Percentiles rank a stretch among this genome's conserved stretches.
Conservation (phyloP, 2,888 invertebrate genomes). For the Chorisops tibialis region DNA sequence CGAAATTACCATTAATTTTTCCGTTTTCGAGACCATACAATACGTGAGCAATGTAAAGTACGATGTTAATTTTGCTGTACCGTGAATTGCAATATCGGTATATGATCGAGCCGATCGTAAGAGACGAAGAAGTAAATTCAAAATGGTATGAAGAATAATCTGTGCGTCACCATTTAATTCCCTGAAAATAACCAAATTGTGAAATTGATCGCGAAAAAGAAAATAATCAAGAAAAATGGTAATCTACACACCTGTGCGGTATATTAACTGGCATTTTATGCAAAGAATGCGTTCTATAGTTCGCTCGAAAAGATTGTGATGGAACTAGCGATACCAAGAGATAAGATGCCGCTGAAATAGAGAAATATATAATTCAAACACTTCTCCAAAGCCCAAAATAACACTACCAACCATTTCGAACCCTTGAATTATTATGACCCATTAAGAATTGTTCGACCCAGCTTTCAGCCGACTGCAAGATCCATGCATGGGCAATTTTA, state of each 20-base stretch:
- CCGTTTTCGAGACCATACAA: constrained; percentile 84
- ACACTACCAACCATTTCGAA: constrained; percentile 65
- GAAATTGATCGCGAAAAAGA: neutral
- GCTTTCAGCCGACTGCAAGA: constrained; percentile 83
- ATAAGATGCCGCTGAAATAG: constrained; percentile 72
- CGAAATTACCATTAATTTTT: constrained; percentile 81
- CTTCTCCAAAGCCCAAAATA: neutral
- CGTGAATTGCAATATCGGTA: constrained; percentile 80
- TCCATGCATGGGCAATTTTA: constrained; percentile 87
- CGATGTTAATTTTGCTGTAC: constrained; percentile 86
- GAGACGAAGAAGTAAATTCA: constrained; percentile 70
- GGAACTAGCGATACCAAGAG: constrained; percentile 88
- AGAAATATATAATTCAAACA: neutral
- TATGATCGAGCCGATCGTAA: constrained; percentile 81
- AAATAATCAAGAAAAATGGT: neutral
- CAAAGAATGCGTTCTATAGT: constrained; percentile 64
- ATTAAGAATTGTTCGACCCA: constrained; percentile 90
- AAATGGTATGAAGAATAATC: constrained; percentile 63
- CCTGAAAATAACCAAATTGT: constrained; percentile 35
- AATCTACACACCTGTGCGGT: constrained; percentile 44
- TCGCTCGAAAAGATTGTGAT: constrained; percentile 84
- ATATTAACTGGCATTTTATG: constrained; percentile 46
- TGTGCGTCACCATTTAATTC: constrained; percentile 59
- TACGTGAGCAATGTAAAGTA: constrained; percentile 91
- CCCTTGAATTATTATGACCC: constrained; percentile 79